phyloP scores from a whole-genome alignment of 2,797 vertebrate species.

The Malurus splendens region DNA sequence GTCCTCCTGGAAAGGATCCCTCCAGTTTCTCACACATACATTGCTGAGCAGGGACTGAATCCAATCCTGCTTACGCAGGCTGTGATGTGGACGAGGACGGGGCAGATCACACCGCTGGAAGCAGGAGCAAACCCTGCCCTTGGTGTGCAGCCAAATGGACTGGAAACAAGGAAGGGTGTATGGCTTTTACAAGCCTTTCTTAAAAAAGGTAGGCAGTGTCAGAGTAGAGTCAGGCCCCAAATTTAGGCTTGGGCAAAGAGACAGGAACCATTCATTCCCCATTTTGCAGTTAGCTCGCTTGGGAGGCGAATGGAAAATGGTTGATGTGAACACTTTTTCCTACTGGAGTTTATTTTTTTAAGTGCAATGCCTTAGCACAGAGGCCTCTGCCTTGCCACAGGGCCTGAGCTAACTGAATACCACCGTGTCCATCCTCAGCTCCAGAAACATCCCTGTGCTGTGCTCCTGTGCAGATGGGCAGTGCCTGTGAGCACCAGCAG shows the following conservation, averaged over 20 bases:
- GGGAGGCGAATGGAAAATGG: background rate
- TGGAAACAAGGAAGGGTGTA: background rate
- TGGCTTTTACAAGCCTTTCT: background rate
- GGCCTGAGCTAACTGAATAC: background rate
- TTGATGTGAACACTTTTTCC: background rate
- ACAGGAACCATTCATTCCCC: background rate
- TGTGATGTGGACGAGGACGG: accelerated
- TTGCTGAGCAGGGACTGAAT: background rate
- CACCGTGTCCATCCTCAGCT: accelerated
- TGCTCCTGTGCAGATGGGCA: background rate
- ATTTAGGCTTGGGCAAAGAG: background rate
- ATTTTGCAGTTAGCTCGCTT: background rate
- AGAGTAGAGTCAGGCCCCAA: background rate
- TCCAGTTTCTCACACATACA: background rate
- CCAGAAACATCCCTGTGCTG: background rate
- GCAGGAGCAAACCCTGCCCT: background rate
- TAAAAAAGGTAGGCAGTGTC: background rate
- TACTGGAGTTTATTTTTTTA: background rate
- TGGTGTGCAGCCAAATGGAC: background rate
- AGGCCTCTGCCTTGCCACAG: background rate
- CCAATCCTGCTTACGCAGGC: accelerated
- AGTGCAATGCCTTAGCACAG: background rate
- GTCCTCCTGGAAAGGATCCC: background rate
- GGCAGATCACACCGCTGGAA: background rate
- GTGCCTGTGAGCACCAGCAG: background rate